Conservation (phyloP, 2,797 vertebrate genomes). For the Acomys russatus region DNA sequence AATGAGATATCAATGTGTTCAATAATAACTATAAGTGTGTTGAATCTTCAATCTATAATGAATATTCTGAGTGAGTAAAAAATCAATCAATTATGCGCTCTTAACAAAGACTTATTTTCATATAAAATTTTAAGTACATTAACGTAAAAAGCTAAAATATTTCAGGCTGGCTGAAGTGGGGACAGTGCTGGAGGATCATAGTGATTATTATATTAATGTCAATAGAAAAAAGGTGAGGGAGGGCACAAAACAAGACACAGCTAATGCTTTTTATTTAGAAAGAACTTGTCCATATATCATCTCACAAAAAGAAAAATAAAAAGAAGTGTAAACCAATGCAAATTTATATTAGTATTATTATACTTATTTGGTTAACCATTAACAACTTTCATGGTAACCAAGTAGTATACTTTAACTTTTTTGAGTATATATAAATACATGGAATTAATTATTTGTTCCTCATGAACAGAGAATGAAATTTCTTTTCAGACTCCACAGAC, state of each 20-base stretch:
- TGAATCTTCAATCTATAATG: slow-evolving; percentile 21
- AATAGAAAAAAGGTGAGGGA: not conserved
- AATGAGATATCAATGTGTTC: not conserved
- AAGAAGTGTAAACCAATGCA: not conserved
- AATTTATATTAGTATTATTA: slow-evolving; percentile 13
- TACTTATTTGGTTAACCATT: not conserved
- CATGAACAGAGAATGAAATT: not conserved
- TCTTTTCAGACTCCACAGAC: not conserved
- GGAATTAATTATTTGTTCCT: not conserved
- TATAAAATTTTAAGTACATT: slow-evolving; percentile 41
- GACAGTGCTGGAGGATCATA: not conserved
- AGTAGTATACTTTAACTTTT: not conserved
- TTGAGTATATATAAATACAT: not conserved
- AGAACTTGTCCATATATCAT: not conserved
- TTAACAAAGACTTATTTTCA: slow-evolving; percentile 4
- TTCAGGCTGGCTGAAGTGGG: not conserved
- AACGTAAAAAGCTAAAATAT: slow-evolving; percentile 2
- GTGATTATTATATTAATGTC: not conserved
- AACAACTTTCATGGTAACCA: slow-evolving; percentile 12
- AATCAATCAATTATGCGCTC: not conserved
- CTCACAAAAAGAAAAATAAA: not conserved
- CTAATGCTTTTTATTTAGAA: not conserved
- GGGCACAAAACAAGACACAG: not conserved
- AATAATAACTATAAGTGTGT: not conserved
- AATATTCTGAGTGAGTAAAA: slow-evolving; percentile 55